Base-by-base conservation (phyloP, 2,797 vertebrate species). In the Carapus acus region DNA sequence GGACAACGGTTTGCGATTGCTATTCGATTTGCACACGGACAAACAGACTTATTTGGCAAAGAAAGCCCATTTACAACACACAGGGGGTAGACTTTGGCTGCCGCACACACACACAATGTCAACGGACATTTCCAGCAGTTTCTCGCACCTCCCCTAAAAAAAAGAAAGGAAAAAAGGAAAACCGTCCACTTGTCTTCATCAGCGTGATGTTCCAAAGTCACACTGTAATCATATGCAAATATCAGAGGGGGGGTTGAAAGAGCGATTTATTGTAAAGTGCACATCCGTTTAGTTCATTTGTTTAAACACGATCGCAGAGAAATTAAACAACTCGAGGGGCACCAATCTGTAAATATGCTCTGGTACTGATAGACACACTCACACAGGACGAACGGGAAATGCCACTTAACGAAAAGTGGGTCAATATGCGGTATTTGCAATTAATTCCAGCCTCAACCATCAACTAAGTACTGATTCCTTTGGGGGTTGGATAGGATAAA, bases 401-500 rank as follows among this genome's bases (percentile, higher is more conserved):
- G 42, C 17, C 58, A 71, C 51, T 78, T 73, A 51, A 78, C 23
- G 38, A 78, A 86, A 85, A n/a, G 65, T 80, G 61, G 65, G 70
- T 85, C 69, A 70, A 75, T 79, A 27, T 27, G 9, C 24, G 64
- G 63, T 49, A 59, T 54, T 62, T 66, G 40, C 58, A 71, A 68
- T 81, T 74, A 69, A 76, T 77, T 64, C 53, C 56, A 71, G n/a
- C 47, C 62, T 77, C 42, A 76, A 66, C 37, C 75, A 64, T 74
- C 50, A 73, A 83, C 62, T 69, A 78, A 85, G 78, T 83, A 67
- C 70, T 75, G 62, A 76, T 74, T 74, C 76, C 68, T 44, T 34
- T 46, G 71, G 68, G 74, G 50, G 65, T 64, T 27, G 11, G 20
- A 39, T 16, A 19, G 52, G 57, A 57, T 80, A 44, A 60, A 63